phyloP scores from a whole-genome alignment of 2,888 invertebrate species.

The Augochlorella aurata region DNA sequence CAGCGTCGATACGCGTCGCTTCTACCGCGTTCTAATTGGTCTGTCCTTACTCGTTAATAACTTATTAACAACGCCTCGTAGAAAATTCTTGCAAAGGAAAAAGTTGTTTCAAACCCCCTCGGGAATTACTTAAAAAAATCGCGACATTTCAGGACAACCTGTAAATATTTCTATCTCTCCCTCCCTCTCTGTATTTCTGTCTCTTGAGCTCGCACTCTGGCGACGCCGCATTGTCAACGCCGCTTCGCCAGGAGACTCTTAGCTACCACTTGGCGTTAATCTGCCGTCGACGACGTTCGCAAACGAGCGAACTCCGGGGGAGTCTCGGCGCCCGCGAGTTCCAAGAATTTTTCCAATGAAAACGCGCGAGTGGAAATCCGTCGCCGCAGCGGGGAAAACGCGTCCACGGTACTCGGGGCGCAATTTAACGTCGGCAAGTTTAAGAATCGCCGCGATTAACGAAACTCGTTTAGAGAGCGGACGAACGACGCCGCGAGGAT shows the following conservation, averaged over 20 bases:
- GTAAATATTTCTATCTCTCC: too few species aligned
- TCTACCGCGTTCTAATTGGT: too few species aligned
- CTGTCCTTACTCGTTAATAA: too few species aligned
- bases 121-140: too few species aligned
- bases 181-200: too few species aligned
- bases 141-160: too few species aligned
- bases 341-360: constrained; percentile 9
- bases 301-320: constrained; percentile 33
- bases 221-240: neutral
- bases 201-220: too few species aligned
- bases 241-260: constrained; percentile 13
- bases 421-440: constrained; percentile 23
- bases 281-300: constrained; percentile 10
- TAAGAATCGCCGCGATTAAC: constrained; percentile 42
- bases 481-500: neutral
- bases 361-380: neutral
- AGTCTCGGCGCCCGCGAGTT: neutral
- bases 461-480: constrained; percentile 27
- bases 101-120: too few species aligned
- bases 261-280: constrained; percentile 38
- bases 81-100: too few species aligned
- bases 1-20: too few species aligned
- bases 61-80: too few species aligned
- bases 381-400: neutral
- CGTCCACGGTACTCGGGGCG: neutral